phyloP scores from a whole-genome alignment of 2,113 vertebrate species.

The Turnix velox region DNA sequence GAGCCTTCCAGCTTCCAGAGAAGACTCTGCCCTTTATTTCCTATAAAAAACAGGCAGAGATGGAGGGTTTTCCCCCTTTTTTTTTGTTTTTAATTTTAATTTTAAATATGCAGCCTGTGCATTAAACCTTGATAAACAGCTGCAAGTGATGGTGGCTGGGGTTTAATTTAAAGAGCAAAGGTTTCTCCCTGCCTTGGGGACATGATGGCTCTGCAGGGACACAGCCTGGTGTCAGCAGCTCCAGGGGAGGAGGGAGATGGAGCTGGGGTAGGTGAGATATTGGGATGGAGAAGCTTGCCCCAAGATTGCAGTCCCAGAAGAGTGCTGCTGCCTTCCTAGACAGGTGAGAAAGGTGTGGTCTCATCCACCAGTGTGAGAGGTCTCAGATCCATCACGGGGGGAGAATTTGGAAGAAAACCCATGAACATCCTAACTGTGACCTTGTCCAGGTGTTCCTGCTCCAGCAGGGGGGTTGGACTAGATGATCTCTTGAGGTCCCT shows the following conservation, averaged over 20 bases:
- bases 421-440: not conserved
- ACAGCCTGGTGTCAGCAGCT: not conserved
- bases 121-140: not conserved
- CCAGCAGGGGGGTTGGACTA: no score
- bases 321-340: not conserved
- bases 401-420: not conserved
- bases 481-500: no score
- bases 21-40: not conserved
- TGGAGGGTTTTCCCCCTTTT: fast-evolving
- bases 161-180: not conserved
- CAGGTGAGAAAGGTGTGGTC: not conserved
- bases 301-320: not conserved
- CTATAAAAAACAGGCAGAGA: not conserved
- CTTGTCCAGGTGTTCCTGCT: no score
- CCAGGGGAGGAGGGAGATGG: not conserved
- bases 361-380: not conserved
- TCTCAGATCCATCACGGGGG: fast-evolving
- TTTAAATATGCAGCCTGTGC: not conserved
- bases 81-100: not conserved
- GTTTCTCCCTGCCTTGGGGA: not conserved
- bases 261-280: not conserved
- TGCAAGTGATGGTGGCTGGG: not conserved
- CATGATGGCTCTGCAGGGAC: not conserved
- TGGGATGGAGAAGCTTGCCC: not conserved
- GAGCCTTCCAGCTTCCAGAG: not conserved